Evolutionary conservation across 2,797 vertebrate genomes (phyloP).

Genomic region (Crocodylus rhombifer): DNA sequence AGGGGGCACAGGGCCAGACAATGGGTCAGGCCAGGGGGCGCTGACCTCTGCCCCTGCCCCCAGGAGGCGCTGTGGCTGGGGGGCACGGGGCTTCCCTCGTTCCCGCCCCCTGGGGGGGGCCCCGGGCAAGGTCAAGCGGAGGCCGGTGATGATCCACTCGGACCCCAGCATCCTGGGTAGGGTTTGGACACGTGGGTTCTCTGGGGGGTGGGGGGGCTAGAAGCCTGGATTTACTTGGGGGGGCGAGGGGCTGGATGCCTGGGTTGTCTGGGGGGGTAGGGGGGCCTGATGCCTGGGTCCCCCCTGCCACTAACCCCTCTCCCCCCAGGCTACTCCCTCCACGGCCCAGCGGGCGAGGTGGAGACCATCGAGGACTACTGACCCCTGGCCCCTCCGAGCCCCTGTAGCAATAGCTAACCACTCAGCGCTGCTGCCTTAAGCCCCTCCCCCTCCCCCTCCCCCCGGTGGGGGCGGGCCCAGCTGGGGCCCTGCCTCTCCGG

Average conservation of each 20-base stretch:
- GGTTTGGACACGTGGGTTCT: background rate
- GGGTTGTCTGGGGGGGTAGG: background rate
- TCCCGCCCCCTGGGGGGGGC: conserved; percentile 87
- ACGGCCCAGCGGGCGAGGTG: conserved; percentile 89
- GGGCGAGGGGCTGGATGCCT: background rate
- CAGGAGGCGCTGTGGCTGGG: conserved; percentile 91
- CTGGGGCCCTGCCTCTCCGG: background rate
- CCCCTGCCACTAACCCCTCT: background rate
- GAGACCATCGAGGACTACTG: conserved; percentile 96
- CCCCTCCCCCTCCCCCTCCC: background rate
- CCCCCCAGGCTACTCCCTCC: conserved; percentile 90
- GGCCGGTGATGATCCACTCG: conserved; percentile 90
- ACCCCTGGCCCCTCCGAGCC: conserved; percentile 58
- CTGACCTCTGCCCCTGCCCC: too few relatives aligned
- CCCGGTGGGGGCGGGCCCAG: background rate
- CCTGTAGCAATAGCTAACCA: conserved; percentile 85
- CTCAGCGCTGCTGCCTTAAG: background rate
- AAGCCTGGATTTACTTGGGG: background rate
- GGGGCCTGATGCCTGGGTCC: background rate
- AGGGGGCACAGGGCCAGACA: too few relatives aligned
- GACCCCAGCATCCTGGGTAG: conserved; percentile 94
- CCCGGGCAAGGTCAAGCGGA: conserved; percentile 92
- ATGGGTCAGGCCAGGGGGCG: too few relatives aligned
- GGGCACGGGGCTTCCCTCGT: conserved; percentile 89
- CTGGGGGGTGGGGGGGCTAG: background rate